Evolutionary conservation across 2,113 vertebrate species (phyloP).

Genomic region (Upupa epops): DNA sequence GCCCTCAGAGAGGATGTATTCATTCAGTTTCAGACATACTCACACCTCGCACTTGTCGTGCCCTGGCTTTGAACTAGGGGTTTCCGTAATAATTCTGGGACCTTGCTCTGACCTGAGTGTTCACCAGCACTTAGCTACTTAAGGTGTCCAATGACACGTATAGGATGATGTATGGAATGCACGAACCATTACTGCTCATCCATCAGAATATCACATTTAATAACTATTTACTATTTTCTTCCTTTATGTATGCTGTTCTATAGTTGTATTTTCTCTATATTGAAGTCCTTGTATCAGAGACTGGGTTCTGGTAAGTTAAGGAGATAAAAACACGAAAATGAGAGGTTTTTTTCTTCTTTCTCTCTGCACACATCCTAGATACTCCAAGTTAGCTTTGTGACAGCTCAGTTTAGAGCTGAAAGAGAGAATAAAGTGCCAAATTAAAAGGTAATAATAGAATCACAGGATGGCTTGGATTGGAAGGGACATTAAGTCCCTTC

Average conservation of each 20-base stretch:
- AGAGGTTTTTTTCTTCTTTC: neutral
- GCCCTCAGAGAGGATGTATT: neutral
- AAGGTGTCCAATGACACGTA: neutral
- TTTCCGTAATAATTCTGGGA: neutral
- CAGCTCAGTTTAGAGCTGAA: neutral
- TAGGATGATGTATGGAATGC: neutral
- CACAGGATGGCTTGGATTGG: no score
- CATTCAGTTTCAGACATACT: neutral
- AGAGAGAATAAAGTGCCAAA: neutral
- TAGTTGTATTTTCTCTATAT: neutral
- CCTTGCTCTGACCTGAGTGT: no score
- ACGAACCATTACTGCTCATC: neutral
- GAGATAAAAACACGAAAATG: neutral
- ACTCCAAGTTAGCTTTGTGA: neutral
- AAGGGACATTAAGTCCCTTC: no score
- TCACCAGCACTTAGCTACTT: neutral
- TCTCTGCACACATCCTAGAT: neutral
- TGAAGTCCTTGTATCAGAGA: neutral
- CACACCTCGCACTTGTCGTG: neutral
- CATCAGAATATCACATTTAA: neutral
- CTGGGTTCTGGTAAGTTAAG: neutral
- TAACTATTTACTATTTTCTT: neutral
- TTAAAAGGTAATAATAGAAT: neutral
- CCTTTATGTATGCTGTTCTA: neutral
- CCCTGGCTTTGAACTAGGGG: neutral